These are phyloP conservation scores for Drosophila santomea DNA, from an alignment of 1,140 invertebrate genomes.

Conservation along the genomic window DNA sequence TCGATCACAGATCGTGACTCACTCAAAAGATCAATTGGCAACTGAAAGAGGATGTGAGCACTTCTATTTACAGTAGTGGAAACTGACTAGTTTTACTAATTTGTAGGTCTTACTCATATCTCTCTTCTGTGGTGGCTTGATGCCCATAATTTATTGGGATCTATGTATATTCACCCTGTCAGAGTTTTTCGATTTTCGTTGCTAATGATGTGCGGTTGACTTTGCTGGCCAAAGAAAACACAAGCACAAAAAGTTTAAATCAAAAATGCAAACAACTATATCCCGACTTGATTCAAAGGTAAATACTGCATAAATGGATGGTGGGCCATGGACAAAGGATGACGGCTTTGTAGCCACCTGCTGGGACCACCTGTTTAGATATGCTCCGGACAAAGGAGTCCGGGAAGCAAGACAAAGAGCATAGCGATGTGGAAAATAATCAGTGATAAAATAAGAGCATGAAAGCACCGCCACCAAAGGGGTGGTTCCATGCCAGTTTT, in stretches of 20 bases:
- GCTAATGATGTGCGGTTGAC: constrained; percentile 72
- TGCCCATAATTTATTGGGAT: background rate
- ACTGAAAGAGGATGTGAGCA: constrained; percentile 2
- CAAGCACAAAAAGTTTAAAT: constrained; percentile 43
- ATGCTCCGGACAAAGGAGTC: constrained; percentile 58
- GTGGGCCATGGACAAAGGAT: constrained; percentile 40
- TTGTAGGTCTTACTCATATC: too few species aligned
- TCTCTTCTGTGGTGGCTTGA: too few species aligned
- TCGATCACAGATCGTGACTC: constrained; percentile 25
- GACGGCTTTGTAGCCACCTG: constrained; percentile 60
- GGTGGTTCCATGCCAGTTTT: constrained; percentile 22
- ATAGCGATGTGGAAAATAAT: constrained; percentile 82
- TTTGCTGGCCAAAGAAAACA: constrained; percentile 49
- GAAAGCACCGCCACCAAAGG: constrained; percentile 53
- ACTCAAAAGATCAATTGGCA: constrained; percentile 9
- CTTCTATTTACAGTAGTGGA: too few species aligned
- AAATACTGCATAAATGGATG: constrained; percentile 56
- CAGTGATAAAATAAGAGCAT: constrained; percentile 79
- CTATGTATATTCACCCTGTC: background rate
- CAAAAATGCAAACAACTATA: constrained; percentile 59
- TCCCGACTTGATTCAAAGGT: constrained; percentile 74
- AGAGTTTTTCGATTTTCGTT: background rate
- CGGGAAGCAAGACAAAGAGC: constrained; percentile 62
- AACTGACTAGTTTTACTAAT: too few species aligned
- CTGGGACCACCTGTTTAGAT: constrained; percentile 82